Percentiles rank a stretch among this genome's conserved stretches.
Conservation (phyloP, 2,113 vertebrate genomes). For the Dipodomys ordii region DNA sequence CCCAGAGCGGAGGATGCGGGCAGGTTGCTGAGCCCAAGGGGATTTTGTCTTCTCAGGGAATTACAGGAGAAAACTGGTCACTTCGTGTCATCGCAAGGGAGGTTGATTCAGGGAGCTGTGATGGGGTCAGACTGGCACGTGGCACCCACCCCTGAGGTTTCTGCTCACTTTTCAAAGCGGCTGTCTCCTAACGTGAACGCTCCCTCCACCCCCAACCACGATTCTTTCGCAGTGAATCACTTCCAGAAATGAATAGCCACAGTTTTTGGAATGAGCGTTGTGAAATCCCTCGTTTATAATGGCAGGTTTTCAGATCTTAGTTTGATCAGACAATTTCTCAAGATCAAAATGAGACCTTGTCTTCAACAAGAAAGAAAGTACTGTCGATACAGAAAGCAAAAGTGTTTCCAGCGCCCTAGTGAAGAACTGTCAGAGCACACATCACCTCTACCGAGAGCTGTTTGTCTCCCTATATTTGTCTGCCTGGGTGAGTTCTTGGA, state of each 20-base stretch:
- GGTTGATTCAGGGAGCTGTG: slow-evolving; percentile 85
- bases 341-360: slow-evolving; percentile 82
- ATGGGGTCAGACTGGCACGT: slow-evolving; percentile 84
- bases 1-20: slow-evolving; percentile 74
- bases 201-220: slow-evolving; percentile 67
- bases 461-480: slow-evolving; percentile 70
- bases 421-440: neutral
- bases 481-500: slow-evolving; percentile 83
- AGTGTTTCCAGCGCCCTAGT: slow-evolving; percentile 63
- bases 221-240: slow-evolving; percentile 85
- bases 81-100: slow-evolving; percentile 79
- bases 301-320: slow-evolving; percentile 87
- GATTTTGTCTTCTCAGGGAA: slow-evolving; percentile 8
- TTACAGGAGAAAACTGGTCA: slow-evolving; percentile 83
- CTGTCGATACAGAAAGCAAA: slow-evolving; percentile 81
- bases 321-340: slow-evolving; percentile 85
- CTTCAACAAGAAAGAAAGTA: slow-evolving; percentile 74
- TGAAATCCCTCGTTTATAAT: slow-evolving; percentile 85
- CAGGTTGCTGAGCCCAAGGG: slow-evolving; percentile 51
- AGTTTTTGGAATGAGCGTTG: slow-evolving; percentile 87
- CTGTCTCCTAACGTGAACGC: slow-evolving; percentile 72
- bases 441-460: neutral
- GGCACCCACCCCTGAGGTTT: slow-evolving; percentile 72
- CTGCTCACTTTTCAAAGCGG: slow-evolving; percentile 79
- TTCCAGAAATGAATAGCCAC: slow-evolving; percentile 89